Conservation (phyloP, 2,888 invertebrate species). For the Antheraea yamamai region DNA sequence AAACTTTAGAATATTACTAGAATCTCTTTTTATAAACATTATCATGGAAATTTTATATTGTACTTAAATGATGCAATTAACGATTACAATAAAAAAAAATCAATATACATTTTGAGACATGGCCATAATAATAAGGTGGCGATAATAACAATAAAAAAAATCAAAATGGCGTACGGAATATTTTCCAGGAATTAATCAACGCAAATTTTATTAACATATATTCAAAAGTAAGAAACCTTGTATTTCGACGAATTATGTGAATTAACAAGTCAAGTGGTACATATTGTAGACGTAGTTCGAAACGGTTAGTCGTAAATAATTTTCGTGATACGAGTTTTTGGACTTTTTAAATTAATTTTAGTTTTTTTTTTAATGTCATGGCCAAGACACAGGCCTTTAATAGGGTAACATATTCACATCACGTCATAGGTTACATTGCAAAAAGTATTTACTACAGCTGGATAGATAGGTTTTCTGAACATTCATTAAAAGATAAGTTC, state of each 20-base stretch:
- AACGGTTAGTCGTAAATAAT: neutral
- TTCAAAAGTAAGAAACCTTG: neutral
- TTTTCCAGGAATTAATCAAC: neutral
- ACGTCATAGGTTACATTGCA: neutral
- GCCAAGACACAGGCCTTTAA: neutral
- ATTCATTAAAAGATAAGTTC: no score
- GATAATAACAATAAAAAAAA: no score
- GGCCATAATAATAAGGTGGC: no score
- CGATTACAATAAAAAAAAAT: no score
- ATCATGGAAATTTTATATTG: no score
- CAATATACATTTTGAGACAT: no score
- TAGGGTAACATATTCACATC: neutral
- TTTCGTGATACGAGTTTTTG: neutral
- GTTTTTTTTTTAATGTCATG: neutral
- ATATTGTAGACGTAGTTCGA: neutral
- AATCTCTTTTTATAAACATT: no score
- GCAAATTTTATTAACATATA: neutral
- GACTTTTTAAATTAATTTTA: neutral
- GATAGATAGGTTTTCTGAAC: no score
- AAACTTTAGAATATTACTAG: no score
- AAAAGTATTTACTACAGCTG: no score
- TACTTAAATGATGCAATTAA: no score
- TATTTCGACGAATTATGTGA: neutral
- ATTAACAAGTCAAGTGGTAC: neutral
- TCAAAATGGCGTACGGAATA: neutral